phyloP scores from a whole-genome alignment of 2,888 invertebrate genomes.

The Monoplex corrugatus region DNA sequence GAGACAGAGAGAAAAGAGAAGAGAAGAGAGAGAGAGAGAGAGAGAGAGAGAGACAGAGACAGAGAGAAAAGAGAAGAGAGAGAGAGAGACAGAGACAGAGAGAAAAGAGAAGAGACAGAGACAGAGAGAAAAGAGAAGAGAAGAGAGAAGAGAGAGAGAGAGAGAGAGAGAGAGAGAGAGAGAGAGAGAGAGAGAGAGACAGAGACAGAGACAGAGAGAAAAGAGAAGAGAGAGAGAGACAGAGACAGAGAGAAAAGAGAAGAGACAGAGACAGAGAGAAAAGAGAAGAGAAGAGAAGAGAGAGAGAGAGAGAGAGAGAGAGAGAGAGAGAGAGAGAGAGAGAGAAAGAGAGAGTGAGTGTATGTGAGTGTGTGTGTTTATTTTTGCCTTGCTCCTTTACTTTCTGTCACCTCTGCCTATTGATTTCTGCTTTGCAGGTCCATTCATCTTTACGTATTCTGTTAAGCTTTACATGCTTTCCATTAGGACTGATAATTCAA shows the following conservation, averaged over 20 bases:
- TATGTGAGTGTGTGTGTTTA: too few relatives aligned
- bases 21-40: too few relatives aligned
- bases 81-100: slow-evolving; percentile 8
- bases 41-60: background rate
- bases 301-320: background rate
- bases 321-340: background rate
- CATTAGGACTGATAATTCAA: too few relatives aligned
- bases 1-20: background rate
- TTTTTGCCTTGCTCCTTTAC: too few relatives aligned
- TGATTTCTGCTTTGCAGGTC: too few relatives aligned
- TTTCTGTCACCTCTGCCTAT: too few relatives aligned
- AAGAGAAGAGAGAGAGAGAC: background rate
- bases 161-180: background rate
- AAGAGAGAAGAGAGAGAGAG: background rate
- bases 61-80: too few relatives aligned
- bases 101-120: background rate
- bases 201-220: background rate
- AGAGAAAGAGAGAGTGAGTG: too few relatives aligned
- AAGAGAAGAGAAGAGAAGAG: too few relatives aligned
- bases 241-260: background rate
- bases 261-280: background rate
- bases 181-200: background rate
- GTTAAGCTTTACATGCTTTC: too few relatives aligned
- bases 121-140: background rate
- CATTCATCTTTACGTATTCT: too few relatives aligned